Conservation (phyloP, 2,888 invertebrate genomes). For the Thelaira solivaga region DNA sequence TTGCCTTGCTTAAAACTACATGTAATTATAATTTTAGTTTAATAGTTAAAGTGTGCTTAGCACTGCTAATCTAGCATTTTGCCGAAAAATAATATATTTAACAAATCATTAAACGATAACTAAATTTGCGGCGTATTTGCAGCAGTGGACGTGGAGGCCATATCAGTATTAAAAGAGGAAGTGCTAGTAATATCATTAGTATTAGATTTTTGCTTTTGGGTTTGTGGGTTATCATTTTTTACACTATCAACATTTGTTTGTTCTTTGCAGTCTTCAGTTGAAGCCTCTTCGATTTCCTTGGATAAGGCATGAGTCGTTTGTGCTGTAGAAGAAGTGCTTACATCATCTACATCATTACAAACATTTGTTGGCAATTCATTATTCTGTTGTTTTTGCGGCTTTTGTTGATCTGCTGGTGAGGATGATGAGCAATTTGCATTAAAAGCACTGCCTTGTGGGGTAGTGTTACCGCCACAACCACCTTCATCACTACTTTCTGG, state of each 20-base stretch:
- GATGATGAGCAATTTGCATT: conserved; percentile 38
- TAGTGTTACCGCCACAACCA: conserved; percentile 60
- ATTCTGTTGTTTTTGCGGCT: conserved; percentile 22
- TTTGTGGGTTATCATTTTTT: conserved; percentile 10
- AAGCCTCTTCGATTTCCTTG: not conserved
- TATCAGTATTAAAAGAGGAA: conserved; percentile 28
- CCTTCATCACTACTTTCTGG: conserved; percentile 62
- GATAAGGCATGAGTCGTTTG: not conserved
- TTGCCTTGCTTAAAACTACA: conserved; percentile 30
- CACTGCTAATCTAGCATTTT: conserved; percentile 68
- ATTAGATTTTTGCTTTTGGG: conserved; percentile 38
- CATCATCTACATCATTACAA: conserved; percentile 31
- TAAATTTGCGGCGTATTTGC: conserved; percentile 72
- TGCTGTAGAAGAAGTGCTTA: conserved; percentile 6
- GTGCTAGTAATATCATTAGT: conserved; percentile 51
- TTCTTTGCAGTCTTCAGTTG: conserved; percentile 10
- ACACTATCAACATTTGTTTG: conserved; percentile 7
- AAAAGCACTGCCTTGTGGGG: conserved; percentile 48
- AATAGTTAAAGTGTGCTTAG: conserved; percentile 51
- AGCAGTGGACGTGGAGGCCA: conserved; percentile 66
- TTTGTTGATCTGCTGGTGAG: conserved; percentile 23
- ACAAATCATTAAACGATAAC: conserved; percentile 75
- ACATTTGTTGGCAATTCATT: not conserved
- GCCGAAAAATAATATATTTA: conserved; percentile 73
- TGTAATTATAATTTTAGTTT: conserved; percentile 37